phyloP scores from a whole-genome alignment of 2,888 invertebrate species.

The Prionchulus punctatus region DNA sequence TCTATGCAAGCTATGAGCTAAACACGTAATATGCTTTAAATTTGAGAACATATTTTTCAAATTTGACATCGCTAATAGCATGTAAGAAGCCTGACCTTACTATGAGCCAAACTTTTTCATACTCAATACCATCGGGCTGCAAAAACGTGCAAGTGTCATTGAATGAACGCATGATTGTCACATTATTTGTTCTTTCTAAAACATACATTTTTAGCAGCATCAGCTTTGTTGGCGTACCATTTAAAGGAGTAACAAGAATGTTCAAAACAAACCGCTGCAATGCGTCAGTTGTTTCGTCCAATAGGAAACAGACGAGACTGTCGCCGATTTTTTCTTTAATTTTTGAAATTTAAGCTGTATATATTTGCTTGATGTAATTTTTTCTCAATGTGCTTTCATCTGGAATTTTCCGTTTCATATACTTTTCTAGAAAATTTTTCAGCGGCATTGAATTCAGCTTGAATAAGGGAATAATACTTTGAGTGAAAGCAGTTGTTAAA shows the following conservation, averaged over 20 bases:
- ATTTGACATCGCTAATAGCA: too few relatives aligned
- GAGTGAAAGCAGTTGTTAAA: neutral
- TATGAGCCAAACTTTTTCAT: too few relatives aligned
- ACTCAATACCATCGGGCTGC: too few relatives aligned
- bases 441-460: neutral
- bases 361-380: neutral
- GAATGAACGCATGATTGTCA: too few relatives aligned
- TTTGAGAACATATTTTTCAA: too few relatives aligned
- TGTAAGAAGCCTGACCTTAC: too few relatives aligned
- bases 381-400: neutral
- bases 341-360: neutral
- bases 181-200: too few relatives aligned
- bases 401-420: neutral
- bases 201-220: neutral
- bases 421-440: neutral
- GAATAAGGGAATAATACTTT: neutral
- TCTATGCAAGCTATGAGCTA: too few relatives aligned
- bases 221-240: neutral
- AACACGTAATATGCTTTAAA: too few relatives aligned
- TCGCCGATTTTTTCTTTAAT: neutral
- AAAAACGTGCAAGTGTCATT: too few relatives aligned
- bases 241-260: neutral
- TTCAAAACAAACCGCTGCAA: neutral
- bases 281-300: neutral
- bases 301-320: neutral